Evolutionary conservation across 2,888 invertebrate species (phyloP).

Genomic region (Pycnomerus fuliginosus): DNA sequence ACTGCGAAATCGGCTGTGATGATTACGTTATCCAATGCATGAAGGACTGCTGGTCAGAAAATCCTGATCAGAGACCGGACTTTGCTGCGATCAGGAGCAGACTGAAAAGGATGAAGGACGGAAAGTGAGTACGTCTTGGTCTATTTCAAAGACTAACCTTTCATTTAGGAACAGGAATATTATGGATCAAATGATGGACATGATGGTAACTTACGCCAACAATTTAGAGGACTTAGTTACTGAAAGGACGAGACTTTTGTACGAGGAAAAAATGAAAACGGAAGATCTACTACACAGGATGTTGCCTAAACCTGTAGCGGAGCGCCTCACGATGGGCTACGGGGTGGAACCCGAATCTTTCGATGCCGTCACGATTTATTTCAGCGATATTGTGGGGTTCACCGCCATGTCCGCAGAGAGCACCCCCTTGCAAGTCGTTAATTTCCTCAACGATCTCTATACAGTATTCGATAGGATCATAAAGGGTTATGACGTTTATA

Average conservation of each 20-base stretch:
- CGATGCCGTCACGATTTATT: slow-evolving; percentile 93
- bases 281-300: slow-evolving; percentile 90
- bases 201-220: slow-evolving; percentile 96
- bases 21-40: slow-evolving; percentile 82
- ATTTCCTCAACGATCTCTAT: slow-evolving; percentile 96
- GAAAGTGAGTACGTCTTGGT: slow-evolving; percentile 79
- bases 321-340: slow-evolving; percentile 81
- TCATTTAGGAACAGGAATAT: slow-evolving; percentile 87
- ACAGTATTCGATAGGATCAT: slow-evolving; percentile 96
- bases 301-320: slow-evolving; percentile 90
- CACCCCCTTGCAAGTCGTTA: slow-evolving; percentile 85
- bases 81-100: slow-evolving; percentile 75
- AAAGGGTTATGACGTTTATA: slow-evolving; percentile 96
- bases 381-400: slow-evolving; percentile 96
- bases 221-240: slow-evolving; percentile 92
- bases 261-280: slow-evolving; percentile 91
- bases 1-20: slow-evolving; percentile 71
- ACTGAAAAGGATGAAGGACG: slow-evolving; percentile 87
- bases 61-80: slow-evolving; percentile 80
- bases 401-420: slow-evolving; percentile 94
- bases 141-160: no score
- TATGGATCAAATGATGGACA: slow-evolving; percentile 97
- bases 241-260: slow-evolving; percentile 84
- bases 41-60: slow-evolving; percentile 88
- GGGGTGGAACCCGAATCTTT: slow-evolving; percentile 93